Conservation (phyloP, 1,140 invertebrate species). For the Macrobrachium nipponense region DNA sequence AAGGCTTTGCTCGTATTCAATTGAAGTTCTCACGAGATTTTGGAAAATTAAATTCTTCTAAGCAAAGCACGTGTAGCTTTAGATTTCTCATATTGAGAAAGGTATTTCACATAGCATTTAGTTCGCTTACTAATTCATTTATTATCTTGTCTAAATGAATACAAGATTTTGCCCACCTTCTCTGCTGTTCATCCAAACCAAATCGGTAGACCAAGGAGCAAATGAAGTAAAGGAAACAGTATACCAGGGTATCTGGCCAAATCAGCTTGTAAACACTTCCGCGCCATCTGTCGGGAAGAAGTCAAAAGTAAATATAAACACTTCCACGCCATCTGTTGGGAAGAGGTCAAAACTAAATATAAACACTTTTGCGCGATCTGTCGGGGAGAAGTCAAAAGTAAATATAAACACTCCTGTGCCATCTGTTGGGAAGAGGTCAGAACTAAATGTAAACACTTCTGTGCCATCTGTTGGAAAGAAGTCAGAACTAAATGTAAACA, state of each 20-base stretch:
- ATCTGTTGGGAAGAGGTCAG: constrained; percentile 66
- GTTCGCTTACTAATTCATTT: too few relatives aligned
- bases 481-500: too few relatives aligned
- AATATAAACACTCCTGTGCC: constrained; percentile 73
- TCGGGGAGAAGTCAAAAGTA: not conserved
- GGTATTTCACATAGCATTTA: too few relatives aligned
- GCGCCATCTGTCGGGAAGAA: constrained; percentile 68
- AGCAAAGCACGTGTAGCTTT: too few relatives aligned
- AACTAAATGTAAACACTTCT: constrained; percentile 72
- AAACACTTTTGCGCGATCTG: not conserved
- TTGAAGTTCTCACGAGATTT: too few relatives aligned
- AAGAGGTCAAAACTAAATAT: not conserved
- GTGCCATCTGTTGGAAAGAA: constrained; percentile 68
- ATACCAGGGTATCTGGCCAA: constrained; percentile 70
- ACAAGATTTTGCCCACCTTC: constrained; percentile 43
- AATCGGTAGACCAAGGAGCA: constrained; percentile 70
- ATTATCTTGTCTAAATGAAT: too few relatives aligned
- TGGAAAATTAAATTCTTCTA: too few relatives aligned
- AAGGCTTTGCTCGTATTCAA: too few relatives aligned
- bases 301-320: not conserved
- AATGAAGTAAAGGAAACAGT: constrained; percentile 68
- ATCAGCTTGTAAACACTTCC: constrained; percentile 72
- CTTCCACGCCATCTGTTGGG: not conserved
- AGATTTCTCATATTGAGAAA: too few relatives aligned
- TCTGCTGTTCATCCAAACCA: constrained; percentile 66